Percentiles rank a stretch among this genome's conserved stretches.
Conservation (phyloP, 53 echinoderm and acorn worm species). For the Apostichopus leukothele region DNA sequence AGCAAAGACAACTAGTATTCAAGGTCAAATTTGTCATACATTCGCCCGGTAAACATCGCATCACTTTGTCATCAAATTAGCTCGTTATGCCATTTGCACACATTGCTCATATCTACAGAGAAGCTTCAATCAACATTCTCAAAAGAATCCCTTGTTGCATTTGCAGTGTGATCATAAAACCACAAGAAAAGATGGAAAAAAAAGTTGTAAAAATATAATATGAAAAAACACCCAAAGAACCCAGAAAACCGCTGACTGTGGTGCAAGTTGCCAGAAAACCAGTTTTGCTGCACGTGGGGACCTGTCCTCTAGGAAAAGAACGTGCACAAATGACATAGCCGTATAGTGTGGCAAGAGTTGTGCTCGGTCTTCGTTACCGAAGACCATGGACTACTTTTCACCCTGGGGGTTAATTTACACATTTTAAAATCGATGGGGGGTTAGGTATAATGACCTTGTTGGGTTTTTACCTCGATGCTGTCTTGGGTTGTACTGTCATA, state of each 20-base stretch:
- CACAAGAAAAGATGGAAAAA: background rate
- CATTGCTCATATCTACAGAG: too few relatives aligned
- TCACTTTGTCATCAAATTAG: too few relatives aligned
- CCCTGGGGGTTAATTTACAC: constrained; percentile 39
- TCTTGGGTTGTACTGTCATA: background rate
- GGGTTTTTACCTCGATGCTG: constrained; percentile 19
- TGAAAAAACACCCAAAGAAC: background rate
- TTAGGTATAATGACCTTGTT: constrained; percentile 41
- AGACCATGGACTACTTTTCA: constrained; percentile 21
- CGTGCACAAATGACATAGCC: background rate
- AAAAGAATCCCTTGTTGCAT: background rate
- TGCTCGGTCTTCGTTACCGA: background rate
- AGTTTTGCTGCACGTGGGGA: background rate
- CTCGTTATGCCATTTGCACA: too few relatives aligned
- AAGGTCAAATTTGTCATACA: too few relatives aligned
- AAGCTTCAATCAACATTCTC: background rate
- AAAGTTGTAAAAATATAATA: background rate
- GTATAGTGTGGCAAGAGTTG: background rate
- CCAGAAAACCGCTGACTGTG: background rate
- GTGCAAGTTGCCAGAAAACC: background rate
- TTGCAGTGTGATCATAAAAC: background rate
- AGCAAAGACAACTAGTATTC: too few relatives aligned
- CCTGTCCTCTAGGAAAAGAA: background rate
- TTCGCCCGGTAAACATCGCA: too few relatives aligned
- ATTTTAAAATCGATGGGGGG: constrained; percentile 29